These are phyloP conservation scores for Coleophora flavipennella DNA, from an alignment of 2,888 invertebrate genomes.

Conservation along the genomic window DNA sequence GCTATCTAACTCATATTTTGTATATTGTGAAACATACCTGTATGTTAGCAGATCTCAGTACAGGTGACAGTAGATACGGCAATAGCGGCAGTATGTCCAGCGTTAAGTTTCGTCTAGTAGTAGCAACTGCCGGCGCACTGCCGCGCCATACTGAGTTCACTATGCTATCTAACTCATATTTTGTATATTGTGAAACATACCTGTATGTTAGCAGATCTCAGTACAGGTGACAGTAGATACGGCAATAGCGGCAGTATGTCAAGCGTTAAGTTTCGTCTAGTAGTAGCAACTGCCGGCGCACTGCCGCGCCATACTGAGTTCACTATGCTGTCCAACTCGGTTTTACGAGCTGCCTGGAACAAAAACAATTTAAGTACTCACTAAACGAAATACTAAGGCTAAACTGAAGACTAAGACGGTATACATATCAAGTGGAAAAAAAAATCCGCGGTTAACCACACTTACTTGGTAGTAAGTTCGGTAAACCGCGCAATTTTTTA, in stretches of 20 bases:
- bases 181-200: slow-evolving; percentile 19
- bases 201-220: slow-evolving; percentile 79
- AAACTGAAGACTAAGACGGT: no score
- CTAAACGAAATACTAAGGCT: no score
- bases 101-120: slow-evolving; percentile 55
- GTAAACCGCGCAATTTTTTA: no score
- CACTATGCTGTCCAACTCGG: slow-evolving; percentile 45
- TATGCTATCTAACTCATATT: slow-evolving; percentile 48
- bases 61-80: slow-evolving; percentile 80
- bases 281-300: slow-evolving; percentile 27
- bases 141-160: slow-evolving; percentile 76
- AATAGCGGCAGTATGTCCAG: slow-evolving; percentile 82
- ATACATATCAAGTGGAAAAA: no score
- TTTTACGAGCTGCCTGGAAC: slow-evolving; percentile 10
- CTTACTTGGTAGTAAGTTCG: no score
- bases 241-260: slow-evolving; percentile 83
- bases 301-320: slow-evolving; percentile 76
- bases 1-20: no score
- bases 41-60: slow-evolving; percentile 78
- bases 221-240: slow-evolving; percentile 79
- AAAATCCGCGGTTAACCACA: no score
- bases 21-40: slow-evolving; percentile 32
- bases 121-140: slow-evolving; percentile 35
- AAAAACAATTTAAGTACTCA: no score
- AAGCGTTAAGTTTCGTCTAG: slow-evolving; percentile 63